These are phyloP conservation scores for Noctilio leporinus DNA, from an alignment of 2,113 vertebrate genomes.

Conservation along the genomic window DNA sequence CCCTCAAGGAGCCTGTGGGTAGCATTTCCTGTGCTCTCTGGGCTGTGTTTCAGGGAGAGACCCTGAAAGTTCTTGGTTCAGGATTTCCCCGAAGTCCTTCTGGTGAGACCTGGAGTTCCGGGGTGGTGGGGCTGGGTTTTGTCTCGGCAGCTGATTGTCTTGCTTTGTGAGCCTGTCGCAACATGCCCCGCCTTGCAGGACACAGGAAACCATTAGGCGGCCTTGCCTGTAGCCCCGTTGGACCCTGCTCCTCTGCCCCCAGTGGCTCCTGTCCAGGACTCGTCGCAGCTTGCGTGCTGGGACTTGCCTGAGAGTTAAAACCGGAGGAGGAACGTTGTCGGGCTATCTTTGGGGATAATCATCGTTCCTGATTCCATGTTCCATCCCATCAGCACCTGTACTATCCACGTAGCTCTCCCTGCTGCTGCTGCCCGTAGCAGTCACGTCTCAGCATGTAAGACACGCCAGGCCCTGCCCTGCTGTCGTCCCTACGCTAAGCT, in stretches of 20 bases:
- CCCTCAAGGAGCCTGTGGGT: not conserved
- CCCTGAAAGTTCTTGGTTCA: not conserved
- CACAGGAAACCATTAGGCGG: not conserved
- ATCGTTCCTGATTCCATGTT: not conserved
- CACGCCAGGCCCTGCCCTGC: not conserved
- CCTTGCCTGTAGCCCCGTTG: fast-evolving
- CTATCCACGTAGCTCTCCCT: not conserved
- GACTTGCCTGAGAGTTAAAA: not conserved
- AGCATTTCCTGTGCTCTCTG: not conserved
- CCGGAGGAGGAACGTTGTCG: not conserved
- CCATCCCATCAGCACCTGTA: not conserved
- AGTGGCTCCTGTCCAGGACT: not conserved
- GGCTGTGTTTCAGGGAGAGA: not conserved
- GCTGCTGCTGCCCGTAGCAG: not conserved
- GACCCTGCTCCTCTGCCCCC: not conserved
- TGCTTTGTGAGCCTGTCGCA: not conserved
- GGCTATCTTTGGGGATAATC: not conserved
- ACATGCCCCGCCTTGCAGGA: not conserved
- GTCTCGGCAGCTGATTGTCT: not conserved
- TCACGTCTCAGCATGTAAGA: not conserved
- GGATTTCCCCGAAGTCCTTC: not conserved
- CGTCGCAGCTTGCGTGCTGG: fast-evolving
- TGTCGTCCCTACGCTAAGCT: not conserved
- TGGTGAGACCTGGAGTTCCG: not conserved
- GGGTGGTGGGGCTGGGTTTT: not conserved